These are phyloP conservation scores for Polypedilum vanderplanki DNA, from an alignment of 1,140 invertebrate species.

Conservation along the genomic window DNA sequence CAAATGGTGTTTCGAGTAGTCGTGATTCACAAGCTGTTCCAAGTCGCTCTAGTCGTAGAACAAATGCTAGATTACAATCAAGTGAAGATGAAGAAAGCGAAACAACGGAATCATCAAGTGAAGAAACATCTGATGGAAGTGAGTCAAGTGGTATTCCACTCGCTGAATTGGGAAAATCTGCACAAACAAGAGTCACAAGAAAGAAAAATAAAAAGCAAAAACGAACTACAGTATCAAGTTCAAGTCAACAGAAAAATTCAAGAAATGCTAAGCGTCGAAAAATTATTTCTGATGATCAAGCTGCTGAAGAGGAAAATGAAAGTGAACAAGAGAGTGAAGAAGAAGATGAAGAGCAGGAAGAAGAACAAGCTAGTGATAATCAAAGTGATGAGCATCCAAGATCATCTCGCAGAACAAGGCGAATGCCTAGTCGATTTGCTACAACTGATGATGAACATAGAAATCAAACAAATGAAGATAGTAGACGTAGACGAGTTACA, in stretches of 20 bases:
- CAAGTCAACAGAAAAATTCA: background rate
- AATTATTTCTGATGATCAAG: background rate
- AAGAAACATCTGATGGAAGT: background rate
- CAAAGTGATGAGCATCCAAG: background rate
- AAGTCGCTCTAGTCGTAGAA: slow-evolving; percentile 30
- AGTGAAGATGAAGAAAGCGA: slow-evolving; percentile 24
- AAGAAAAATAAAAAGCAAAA: slow-evolving; percentile 9
- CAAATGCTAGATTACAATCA: slow-evolving; percentile 7
- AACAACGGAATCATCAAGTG: slow-evolving; percentile 20
- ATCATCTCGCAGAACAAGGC: background rate
- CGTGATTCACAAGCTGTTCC: slow-evolving; percentile 32
- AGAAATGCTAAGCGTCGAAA: background rate
- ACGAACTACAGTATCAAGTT: background rate
- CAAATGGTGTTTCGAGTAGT: slow-evolving; percentile 38
- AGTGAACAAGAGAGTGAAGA: background rate
- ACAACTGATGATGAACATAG: slow-evolving; percentile 30
- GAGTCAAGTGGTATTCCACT: slow-evolving; percentile 17
- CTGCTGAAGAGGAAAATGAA: background rate
- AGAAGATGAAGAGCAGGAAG: background rate
- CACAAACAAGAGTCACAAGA: background rate
- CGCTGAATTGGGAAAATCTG: background rate
- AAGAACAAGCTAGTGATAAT: background rate
- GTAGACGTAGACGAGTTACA: slow-evolving; percentile 30
- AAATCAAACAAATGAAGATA: slow-evolving; percentile 31
- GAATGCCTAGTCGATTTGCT: slow-evolving; percentile 33